Conservation (phyloP, 2,888 invertebrate genomes). For the Trissoscelio sp. region DNA sequence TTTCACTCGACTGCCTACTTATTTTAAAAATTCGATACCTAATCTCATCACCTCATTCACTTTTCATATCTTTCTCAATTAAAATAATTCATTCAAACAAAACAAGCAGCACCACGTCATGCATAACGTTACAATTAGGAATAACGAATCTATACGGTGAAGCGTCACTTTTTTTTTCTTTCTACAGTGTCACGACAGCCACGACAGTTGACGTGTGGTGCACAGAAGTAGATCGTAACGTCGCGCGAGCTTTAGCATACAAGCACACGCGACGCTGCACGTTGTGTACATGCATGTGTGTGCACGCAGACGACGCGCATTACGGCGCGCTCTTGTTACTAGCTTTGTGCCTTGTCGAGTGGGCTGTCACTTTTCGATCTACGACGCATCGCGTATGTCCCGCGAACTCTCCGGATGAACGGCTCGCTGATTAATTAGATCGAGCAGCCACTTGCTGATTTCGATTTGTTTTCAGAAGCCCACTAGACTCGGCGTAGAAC, state of each 20-base stretch:
- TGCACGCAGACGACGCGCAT: conserved; percentile 40
- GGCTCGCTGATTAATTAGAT: conserved; percentile 79
- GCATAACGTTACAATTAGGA: conserved; percentile 40
- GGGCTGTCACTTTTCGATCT: conserved; percentile 71
- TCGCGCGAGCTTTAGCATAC: conserved; percentile 51
- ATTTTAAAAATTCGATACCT: too few species aligned
- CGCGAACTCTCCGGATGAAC: conserved; percentile 69
- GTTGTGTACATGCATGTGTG: conserved; percentile 16
- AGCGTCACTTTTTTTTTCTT: conserved; percentile 10
- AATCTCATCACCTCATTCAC: too few species aligned
- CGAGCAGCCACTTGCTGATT: conserved; percentile 73
- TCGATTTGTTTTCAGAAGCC: conserved; percentile 62
- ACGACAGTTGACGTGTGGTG: conserved; percentile 39
- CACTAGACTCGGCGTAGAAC: conserved; percentile 34
- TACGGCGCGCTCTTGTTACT: conserved; percentile 66
- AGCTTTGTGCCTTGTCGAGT: conserved; percentile 72
- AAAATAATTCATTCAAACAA: conserved; percentile 37
- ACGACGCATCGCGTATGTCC: conserved; percentile 70
- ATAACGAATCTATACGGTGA: conserved; percentile 24
- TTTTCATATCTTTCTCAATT: conserved; percentile 15
- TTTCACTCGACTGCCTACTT: too few species aligned
- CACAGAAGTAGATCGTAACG: conserved; percentile 44
- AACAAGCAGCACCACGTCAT: conserved; percentile 4
- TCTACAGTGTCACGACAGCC: conserved; percentile 32
- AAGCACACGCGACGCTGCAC: conserved; percentile 41